Base-by-base conservation (phyloP, 2,888 invertebrate genomes). In the Hyposoter didymator region DNA sequence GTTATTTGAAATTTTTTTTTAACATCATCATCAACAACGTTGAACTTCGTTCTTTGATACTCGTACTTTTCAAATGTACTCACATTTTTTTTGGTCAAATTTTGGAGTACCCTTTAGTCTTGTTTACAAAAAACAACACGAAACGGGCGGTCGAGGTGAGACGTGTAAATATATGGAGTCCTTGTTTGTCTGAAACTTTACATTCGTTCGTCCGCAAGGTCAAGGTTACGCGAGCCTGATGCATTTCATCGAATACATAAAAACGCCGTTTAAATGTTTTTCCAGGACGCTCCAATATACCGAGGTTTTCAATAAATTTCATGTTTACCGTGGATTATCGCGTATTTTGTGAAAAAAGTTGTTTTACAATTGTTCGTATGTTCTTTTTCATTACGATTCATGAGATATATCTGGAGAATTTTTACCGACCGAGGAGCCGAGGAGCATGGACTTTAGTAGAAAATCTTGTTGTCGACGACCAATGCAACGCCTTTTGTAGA, bases 1-100 rank as follows among this genome's bases (percentile, higher is more conserved):
- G 19, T 12, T 1, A 22, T 75, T 75, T 19, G 35, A 64, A 74
- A 74, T 14, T 35, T 52, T 52, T 39, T 66, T 39, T 12, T 39
- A 5, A 4, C 35, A 35, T 35, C 1, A 39, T 39, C 66, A 6
- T 19, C 12, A 39, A 39, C 39, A 39, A 39, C 43, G 19, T 66
- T 2, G 39, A 19, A n/a, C 19, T 14, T 43, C n/a, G 39, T 19
- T 5, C 19, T 39, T 19, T 66, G 10, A 39, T 19, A 39, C 7
- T 43, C n/a, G n/a, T 39, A 1, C 8, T 66, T 66, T 66, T 2
- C 4, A 39, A 19, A 4, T 8, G 8, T 39, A 39, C 39, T 10
- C 7, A 4, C 8, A 1, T 35, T 8, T 35, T 35, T 66, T 7
- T 64, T 32, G 0, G 14, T 35, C 22, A 28, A 28, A 1, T 28